phyloP scores from a whole-genome alignment of 2,113 vertebrate species.

The Beaufortia kweichowensis region DNA sequence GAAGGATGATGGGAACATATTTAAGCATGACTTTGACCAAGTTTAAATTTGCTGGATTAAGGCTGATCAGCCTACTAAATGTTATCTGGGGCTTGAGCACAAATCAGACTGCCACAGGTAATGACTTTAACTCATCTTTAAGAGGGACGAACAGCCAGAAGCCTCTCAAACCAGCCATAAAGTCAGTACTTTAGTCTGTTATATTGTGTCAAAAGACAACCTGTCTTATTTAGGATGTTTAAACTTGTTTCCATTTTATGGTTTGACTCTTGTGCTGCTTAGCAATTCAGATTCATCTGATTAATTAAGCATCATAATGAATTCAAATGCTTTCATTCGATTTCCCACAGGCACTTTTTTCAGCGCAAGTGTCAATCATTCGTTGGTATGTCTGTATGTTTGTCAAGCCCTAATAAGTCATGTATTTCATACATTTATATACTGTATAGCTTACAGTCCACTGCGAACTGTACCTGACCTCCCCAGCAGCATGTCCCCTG shows the following conservation, averaged over 20 bases:
- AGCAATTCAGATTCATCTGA: conserved; percentile 36
- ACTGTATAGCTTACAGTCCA: too few relatives aligned
- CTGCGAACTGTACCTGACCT: too few relatives aligned
- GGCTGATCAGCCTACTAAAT: conserved; percentile 15
- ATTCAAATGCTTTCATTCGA: conserved; percentile 7
- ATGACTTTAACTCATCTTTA: conserved; percentile 3
- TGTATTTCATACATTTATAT: too few relatives aligned
- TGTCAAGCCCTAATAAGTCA: too few relatives aligned
- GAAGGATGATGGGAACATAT: conserved; percentile 29
- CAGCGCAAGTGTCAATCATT: not conserved
- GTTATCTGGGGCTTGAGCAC: conserved; percentile 16
- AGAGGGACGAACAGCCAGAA: conserved; percentile 9
- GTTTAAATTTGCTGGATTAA: conserved; percentile 26
- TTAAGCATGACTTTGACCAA: conserved; percentile 2
- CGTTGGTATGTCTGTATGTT: not conserved
- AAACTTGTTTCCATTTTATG: not conserved
- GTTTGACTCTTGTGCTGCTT: conserved; percentile 17
- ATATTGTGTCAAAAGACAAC: not conserved
- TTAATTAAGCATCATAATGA: conserved; percentile 41
- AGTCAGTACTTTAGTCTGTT: not conserved
- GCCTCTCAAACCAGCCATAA: not conserved
- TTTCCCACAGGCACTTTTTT: conserved; percentile 18
- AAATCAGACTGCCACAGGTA: not conserved
- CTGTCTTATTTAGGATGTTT: not conserved
- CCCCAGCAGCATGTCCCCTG: conserved; percentile 3